phyloP scores from a whole-genome alignment of 1,140 invertebrate genomes.

The Acromyrmex heyeri region DNA sequence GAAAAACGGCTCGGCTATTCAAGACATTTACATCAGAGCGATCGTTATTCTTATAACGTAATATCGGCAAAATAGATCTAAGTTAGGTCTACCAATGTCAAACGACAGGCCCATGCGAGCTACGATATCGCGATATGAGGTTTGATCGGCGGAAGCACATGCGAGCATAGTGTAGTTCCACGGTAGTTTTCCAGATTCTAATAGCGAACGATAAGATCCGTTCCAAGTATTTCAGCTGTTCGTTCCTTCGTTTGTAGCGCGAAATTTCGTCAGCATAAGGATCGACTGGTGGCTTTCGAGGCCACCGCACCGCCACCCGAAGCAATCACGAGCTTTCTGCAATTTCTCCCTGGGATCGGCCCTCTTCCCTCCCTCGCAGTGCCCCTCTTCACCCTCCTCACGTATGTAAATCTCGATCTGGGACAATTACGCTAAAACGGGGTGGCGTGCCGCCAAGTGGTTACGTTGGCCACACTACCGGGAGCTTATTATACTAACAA shows the following conservation, averaged over 20 bases:
- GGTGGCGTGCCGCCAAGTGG: conserved; percentile 85
- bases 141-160: conserved; percentile 58
- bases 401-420: conserved; percentile 86
- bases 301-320: not conserved
- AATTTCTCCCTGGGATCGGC: conserved; percentile 39
- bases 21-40: conserved; percentile 21
- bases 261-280: not conserved
- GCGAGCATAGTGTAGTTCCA: conserved; percentile 52
- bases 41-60: conserved; percentile 36
- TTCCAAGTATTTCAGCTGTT: conserved; percentile 48
- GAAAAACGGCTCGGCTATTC: not conserved
- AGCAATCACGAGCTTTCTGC: conserved; percentile 48
- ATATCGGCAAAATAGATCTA: conserved; percentile 54
- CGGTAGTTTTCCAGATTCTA: conserved; percentile 57
- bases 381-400: conserved; percentile 54
- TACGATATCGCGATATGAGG: conserved; percentile 13
- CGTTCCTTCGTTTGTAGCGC: conserved; percentile 1
- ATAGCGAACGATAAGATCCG: conserved; percentile 56
- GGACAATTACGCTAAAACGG: conserved; percentile 86
- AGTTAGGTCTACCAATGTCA: conserved; percentile 38
- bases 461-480: conserved; percentile 85
- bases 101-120: conserved; percentile 8
- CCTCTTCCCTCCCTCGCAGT: not conserved
- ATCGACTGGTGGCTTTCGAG: conserved; percentile 30
- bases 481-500: conserved; percentile 87